Evolutionary conservation across 2,797 vertebrate species (phyloP).

Genomic region (Danio kyathit): DNA sequence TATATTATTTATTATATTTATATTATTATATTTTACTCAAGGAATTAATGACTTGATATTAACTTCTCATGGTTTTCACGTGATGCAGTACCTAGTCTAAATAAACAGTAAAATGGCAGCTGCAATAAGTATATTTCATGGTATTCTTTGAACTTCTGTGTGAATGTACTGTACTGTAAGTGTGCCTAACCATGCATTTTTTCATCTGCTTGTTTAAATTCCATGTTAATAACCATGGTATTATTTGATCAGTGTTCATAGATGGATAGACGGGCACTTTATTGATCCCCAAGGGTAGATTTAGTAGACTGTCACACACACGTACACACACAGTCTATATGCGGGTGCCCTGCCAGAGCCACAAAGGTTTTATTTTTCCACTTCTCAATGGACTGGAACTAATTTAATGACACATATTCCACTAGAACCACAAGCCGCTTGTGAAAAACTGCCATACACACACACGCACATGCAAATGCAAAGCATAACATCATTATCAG

Average conservation of each 20-base stretch:
- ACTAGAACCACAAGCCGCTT: constrained; percentile 3
- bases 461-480: not conserved
- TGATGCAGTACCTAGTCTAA: no score
- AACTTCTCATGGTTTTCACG: no score
- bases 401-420: constrained; percentile 28
- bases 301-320: not conserved
- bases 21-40: no score
- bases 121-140: not conserved
- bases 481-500: not conserved
- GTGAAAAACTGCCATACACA: not conserved
- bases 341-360: not conserved
- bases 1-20: no score
- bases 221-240: not conserved
- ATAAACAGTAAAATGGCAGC: no score
- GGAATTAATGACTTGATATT: no score
- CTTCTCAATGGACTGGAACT: constrained; percentile 35
- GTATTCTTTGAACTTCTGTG: not conserved
- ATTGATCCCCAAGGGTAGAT: constrained; percentile 18
- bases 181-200: no score
- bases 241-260: not conserved
- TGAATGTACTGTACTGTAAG: no score
- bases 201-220: no score
- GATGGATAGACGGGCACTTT: not conserved
- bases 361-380: constrained; percentile 7
- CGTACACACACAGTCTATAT: not conserved